Conservation (phyloP, 2,113 vertebrate genomes). For the Pedionomus torquatus region DNA sequence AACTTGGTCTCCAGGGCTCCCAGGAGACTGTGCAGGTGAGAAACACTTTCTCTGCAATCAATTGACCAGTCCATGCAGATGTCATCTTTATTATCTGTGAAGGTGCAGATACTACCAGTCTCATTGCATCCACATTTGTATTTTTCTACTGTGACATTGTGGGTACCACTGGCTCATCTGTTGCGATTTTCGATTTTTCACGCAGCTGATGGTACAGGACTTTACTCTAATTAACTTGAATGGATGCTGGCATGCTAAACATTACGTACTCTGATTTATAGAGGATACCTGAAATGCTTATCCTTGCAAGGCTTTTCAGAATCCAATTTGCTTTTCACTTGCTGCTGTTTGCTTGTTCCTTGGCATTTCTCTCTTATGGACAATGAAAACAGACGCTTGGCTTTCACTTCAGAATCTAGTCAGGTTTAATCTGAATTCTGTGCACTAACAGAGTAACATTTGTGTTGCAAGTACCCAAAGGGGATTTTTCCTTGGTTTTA, state of each 20-base stretch:
- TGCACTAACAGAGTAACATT: background rate
- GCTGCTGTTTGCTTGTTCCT: background rate
- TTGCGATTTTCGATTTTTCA: background rate
- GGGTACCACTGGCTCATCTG: background rate
- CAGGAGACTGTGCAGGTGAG: background rate
- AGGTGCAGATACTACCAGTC: background rate
- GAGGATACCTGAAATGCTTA: background rate
- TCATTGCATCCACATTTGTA: fast-evolving
- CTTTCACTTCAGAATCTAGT: conserved; percentile 18
- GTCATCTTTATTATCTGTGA: background rate
- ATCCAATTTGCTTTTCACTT: conserved; percentile 20
- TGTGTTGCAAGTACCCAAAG: background rate
- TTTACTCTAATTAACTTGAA: background rate
- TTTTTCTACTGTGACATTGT: background rate
- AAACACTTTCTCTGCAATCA: background rate
- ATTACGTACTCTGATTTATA: background rate
- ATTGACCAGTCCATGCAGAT: background rate
- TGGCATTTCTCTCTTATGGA: conserved; percentile 5
- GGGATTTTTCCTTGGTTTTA: background rate
- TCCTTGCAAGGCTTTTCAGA: conserved; percentile 28
- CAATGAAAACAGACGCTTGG: background rate
- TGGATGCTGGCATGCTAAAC: background rate
- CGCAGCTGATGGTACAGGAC: background rate
- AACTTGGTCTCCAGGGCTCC: background rate
- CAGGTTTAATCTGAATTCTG: background rate